These are phyloP conservation scores for Lepidurus apus DNA, from an alignment of 1,140 invertebrate genomes.

Conservation along the genomic window DNA sequence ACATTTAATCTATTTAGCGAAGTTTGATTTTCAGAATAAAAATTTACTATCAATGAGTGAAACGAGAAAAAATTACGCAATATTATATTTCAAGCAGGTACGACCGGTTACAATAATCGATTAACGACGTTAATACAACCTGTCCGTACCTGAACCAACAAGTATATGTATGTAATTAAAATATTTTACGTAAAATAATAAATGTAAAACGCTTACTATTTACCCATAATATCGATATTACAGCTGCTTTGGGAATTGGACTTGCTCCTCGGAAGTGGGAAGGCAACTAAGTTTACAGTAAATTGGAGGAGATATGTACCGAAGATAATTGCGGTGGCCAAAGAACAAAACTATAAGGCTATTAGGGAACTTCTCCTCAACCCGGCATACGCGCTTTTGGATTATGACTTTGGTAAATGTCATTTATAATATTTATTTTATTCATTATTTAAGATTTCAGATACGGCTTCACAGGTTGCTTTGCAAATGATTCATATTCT, in stretches of 20 bases:
- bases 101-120: no score
- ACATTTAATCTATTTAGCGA: no score
- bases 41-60: no score
- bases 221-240: background rate
- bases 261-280: background rate
- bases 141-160: background rate
- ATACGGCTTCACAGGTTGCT: background rate
- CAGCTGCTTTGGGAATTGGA: background rate
- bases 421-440: background rate
- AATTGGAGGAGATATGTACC: background rate
- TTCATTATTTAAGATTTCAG: background rate
- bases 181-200: background rate
- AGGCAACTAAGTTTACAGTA: background rate
- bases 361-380: background rate
- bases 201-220: background rate
- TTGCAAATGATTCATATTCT: no score
- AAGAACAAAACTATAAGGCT: background rate
- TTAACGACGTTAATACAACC: background rate
- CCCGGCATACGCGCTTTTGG: background rate
- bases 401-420: background rate
- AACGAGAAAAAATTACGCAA: no score
- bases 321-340: background rate
- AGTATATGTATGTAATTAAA: background rate
- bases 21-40: no score
- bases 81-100: no score